Evolutionary conservation across 2,888 invertebrate genomes (phyloP).

Genomic region (Andrena bucephala): DNA sequence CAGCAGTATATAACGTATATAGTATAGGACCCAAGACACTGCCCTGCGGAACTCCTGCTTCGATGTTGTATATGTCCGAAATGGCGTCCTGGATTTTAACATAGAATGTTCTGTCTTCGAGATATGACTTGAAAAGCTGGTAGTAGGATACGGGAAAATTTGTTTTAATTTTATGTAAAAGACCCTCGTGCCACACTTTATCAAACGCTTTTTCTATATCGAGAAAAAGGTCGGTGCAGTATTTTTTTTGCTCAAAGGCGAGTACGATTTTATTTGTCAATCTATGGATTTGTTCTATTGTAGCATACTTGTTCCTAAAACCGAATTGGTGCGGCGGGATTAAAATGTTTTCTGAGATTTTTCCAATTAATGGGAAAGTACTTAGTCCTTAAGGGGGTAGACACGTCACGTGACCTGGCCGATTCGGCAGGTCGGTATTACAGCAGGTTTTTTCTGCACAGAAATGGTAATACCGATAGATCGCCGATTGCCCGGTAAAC

Average conservation of each 20-base stretch:
- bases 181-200: background rate
- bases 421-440: too few species aligned
- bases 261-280: background rate
- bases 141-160: background rate
- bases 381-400: background rate
- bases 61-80: background rate
- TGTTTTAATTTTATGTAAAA: background rate
- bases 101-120: background rate
- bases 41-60: conserved; percentile 1
- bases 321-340: background rate
- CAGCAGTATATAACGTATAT: background rate
- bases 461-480: too few species aligned
- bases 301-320: background rate
- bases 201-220: background rate
- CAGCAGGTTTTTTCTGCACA: too few species aligned
- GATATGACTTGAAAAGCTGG: background rate
- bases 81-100: background rate
- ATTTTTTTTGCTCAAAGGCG: background rate
- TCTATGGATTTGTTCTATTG: background rate
- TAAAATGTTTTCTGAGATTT: background rate
- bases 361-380: background rate
- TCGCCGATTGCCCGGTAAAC: too few species aligned
- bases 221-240: background rate
- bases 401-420: too few species aligned
- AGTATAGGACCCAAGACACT: background rate